Evolutionary conservation across 2,797 vertebrate species (phyloP).

Genomic region (Tinamus major): DNA sequence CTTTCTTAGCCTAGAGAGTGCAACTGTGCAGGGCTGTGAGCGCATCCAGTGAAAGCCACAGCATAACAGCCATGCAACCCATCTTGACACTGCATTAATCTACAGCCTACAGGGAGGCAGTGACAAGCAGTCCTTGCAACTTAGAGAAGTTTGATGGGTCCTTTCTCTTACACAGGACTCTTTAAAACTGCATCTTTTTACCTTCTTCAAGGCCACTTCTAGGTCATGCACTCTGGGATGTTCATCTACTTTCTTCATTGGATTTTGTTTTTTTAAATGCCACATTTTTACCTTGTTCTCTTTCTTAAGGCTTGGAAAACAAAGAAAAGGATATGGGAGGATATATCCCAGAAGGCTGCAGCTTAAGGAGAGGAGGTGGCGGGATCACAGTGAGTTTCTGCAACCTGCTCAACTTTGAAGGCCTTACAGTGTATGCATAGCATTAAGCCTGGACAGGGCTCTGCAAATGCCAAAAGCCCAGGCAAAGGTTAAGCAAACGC

Average conservation of each 20-base stretch:
- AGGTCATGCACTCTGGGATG: neutral
- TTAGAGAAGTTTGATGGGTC: neutral
- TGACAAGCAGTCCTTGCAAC: neutral
- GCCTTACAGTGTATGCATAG: neutral
- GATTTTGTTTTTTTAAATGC: neutral
- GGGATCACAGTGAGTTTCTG: neutral
- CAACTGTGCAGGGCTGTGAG: neutral
- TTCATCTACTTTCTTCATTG: neutral
- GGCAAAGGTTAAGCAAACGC: neutral
- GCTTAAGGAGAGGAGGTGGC: neutral
- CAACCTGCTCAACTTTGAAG: neutral
- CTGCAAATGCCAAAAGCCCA: neutral
- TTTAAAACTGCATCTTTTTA: neutral
- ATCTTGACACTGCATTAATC: neutral
- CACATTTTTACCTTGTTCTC: neutral
- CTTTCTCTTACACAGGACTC: neutral
- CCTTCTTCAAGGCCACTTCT: fast-evolving
- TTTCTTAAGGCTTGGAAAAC: neutral
- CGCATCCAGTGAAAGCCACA: fast-evolving
- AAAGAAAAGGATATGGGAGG: neutral
- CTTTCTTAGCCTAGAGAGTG: neutral
- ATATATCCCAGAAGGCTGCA: neutral
- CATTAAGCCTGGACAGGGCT: neutral
- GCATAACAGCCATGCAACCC: neutral
- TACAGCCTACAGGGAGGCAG: neutral